A percentile compares a stretch with the other conserved stretches of the same genome.
Conservation (phyloP, 2,888 invertebrate species). For the Troglohyphantes excavatus region DNA sequence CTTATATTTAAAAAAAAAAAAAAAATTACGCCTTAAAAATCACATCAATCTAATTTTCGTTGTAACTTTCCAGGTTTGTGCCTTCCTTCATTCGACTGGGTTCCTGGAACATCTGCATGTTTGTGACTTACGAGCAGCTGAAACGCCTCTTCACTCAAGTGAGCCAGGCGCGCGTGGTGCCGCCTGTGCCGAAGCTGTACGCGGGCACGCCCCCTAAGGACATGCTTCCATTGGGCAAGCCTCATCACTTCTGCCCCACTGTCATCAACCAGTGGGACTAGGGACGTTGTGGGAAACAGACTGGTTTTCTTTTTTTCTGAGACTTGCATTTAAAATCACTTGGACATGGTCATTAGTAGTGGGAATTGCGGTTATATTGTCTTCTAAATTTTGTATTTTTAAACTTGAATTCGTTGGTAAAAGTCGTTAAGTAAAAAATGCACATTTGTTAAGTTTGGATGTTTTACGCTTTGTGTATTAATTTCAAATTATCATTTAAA, state of each 20-base stretch:
- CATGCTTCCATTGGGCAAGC: neutral
- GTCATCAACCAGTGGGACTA: conserved; percentile 74
- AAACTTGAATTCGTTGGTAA: no score
- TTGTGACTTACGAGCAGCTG: conserved; percentile 87
- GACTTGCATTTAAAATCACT: conserved; percentile 17
- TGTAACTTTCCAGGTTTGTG: conserved; percentile 84
- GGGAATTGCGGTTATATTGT: neutral
- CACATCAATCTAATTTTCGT: neutral
- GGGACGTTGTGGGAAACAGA: neutral
- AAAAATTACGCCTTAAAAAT: no score
- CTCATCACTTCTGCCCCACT: conserved; percentile 34
- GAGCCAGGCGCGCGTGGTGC: conserved; percentile 39
- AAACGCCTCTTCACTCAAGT: conserved; percentile 82
- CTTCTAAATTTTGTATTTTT: neutral
- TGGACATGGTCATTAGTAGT: conserved; percentile 11
- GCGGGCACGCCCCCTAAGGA: conserved; percentile 35
- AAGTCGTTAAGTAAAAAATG: no score
- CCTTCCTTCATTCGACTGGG: conserved; percentile 87
- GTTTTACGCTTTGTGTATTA: no score
- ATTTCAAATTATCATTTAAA: no score
- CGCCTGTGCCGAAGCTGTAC: conserved; percentile 66
- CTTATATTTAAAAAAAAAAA: no score
- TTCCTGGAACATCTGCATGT: conserved; percentile 88
- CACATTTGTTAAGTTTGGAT: no score
- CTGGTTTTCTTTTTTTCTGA: conserved; percentile 9